Evolutionary conservation across 2,113 vertebrate species (phyloP), one percentile per base, ranked within the genome.

Genomic region (Rhinolophus sinicus): DNA sequence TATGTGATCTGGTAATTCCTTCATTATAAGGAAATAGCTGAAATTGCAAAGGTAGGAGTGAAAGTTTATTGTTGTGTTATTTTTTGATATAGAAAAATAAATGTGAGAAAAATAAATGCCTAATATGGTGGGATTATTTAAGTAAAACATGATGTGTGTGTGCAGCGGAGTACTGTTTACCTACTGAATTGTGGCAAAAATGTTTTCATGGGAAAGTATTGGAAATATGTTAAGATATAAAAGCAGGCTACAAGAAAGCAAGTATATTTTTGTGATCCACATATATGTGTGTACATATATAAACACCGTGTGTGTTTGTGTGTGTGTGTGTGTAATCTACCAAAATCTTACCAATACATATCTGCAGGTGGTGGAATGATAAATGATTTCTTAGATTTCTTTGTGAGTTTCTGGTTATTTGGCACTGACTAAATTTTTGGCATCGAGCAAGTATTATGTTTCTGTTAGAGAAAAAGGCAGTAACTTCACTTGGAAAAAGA

Each of bases 331-430:
- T 62, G 38, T 90, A 26, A 64, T 56, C 38, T 50, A 22, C 15
- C 38, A 65, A 76, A 77, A n/a, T 78, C 26, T 24, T 78, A 60
- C 10, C 12, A 70, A 33, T 67, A 60, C 35, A 64, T 58, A 64
- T 82, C 40, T 90, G n/a, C 30, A 69, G 69, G 52, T 64, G 47
- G 30, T 87, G 16, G 30, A 1, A 22, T 90, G 44, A 90, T 62
- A 52, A 95, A 8, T 35, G 56, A 73, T 70, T 69, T 82, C 67
- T 33, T 16, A 80, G 54, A 8, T 50, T 69, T 64, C 40, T 89
- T 54, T 76, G 62, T 90, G 22, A 40, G 65, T 95, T 95, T 92
- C 50, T 72, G 54, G 21, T 56, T 47, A 30, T 78, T 95, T 92
- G 81, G 44, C 81, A 52, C 54, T 62, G 26, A 62, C 28, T 47